A percentile compares a stretch with the other conserved stretches of the same genome.
These are phyloP conservation scores for Bolinopsis microptera DNA, from an alignment of 37 sponge, comb jelly and placozoan species.

Conservation along the genomic window DNA sequence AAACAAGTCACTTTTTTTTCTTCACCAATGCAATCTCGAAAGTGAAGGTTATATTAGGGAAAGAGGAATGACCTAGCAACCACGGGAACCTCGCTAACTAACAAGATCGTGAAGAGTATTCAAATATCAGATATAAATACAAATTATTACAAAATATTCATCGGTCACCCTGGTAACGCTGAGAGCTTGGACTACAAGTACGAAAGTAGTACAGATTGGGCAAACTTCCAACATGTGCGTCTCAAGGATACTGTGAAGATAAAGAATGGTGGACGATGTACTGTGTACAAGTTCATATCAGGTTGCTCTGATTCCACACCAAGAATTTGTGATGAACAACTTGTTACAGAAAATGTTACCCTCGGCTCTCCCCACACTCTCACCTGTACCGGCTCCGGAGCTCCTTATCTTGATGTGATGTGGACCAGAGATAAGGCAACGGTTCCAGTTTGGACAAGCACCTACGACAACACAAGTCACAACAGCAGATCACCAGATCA, in stretches of 20 bases:
- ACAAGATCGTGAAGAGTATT: background rate
- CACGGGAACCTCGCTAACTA: background rate
- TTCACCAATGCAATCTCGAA: too few relatives aligned
- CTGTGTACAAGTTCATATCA: background rate
- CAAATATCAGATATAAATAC: background rate
- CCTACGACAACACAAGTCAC: background rate
- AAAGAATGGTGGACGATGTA: background rate
- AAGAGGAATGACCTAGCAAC: too few relatives aligned
- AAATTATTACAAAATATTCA: background rate
- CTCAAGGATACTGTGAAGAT: background rate
- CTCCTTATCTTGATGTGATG: background rate
- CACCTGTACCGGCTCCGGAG: background rate
- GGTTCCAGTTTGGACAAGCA: too few relatives aligned
- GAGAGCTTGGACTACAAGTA: background rate
- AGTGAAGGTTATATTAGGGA: too few relatives aligned
- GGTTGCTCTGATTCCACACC: background rate
- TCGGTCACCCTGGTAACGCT: background rate
- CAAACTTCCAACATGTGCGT: background rate
- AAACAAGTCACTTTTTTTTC: background rate
- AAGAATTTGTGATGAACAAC: background rate
- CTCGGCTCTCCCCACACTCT: background rate
- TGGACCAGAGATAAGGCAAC: background rate
- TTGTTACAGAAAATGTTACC: background rate
- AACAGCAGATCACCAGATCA: background rate
- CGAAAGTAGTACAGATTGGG: background rate